Evolutionary conservation across 2,113 vertebrate species (phyloP), one percentile per base, ranked within the genome.

Genomic region (Oplegnathus fasciatus): DNA sequence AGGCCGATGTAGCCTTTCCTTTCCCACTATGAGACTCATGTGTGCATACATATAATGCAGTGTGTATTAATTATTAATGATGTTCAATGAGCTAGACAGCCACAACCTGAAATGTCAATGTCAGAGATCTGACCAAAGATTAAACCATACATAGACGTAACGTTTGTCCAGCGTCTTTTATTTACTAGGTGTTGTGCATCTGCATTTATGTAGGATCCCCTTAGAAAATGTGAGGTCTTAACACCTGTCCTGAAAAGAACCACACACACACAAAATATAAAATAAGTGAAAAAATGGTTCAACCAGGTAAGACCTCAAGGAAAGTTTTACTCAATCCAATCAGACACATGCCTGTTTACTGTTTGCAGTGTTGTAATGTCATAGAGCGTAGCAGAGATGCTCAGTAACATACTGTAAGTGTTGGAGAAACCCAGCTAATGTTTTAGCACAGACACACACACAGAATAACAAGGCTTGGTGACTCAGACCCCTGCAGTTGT

Each of bases 401-500:
- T n/a, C n/a, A 61, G 32, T 28, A 34, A 50, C 32, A 69, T 14
- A 30, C 57, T 64, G 26, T 32, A 50, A 48, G 34, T 64, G 24
- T 75, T 24, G 42, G n/a, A 64, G 44, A 84, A 61, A 34, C 15
- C 5, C 52, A 65, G 50, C 34, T 58, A 44, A 44, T 40, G 37
- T 42, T 40, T 72, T 42, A 46, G 30, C 32, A 69, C 26, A 50
- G 22, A n/a, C n/a, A 24, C 50, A n/a, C 11, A 74, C 62, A 44
- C 40, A 58, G 15, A 58, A 37, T 20, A 69, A 74, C 22, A 44
- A 62, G 55, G 26, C 72, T 42, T 50, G 46, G 32, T 85, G 79
- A 90, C 55, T 91, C 82, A 80, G 22, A 72, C 46, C 54, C 73
- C 74, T 93, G 58, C 78, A 86, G 84, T 32, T 87, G 48, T 61